Conservation (phyloP, 2,797 vertebrate genomes). For the Acanthopagrus latus region DNA sequence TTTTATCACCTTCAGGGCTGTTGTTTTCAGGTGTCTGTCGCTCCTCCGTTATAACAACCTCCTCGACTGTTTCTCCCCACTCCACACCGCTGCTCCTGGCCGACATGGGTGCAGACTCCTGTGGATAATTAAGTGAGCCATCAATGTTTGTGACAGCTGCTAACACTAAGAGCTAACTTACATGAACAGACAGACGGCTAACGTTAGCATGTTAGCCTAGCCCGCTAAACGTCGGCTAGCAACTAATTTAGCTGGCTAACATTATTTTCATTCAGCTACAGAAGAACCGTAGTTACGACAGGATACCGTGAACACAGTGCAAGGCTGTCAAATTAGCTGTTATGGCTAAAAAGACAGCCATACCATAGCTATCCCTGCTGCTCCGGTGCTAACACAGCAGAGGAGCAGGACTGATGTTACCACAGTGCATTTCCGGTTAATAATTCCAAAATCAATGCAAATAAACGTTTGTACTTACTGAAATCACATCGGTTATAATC, state of each 20-base stretch:
- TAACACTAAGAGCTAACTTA: neutral
- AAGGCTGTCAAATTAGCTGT: neutral
- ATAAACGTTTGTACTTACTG: neutral
- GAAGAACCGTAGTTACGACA: too few relatives aligned
- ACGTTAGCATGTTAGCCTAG: constrained; percentile 17
- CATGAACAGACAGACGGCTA: constrained; percentile 4
- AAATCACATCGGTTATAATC: neutral
- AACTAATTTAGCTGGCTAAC: neutral
- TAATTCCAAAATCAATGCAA: fast-evolving
- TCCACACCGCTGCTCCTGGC: constrained; percentile 53
- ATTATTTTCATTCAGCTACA: fast-evolving
- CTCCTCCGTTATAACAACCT: constrained; percentile 72
- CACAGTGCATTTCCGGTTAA: too few relatives aligned
- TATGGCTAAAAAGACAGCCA: neutral
- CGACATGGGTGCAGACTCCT: constrained; percentile 67
- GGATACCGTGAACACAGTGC: neutral
- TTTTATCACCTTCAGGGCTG: constrained; percentile 56
- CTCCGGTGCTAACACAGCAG: too few relatives aligned
- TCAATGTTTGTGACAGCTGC: neutral
- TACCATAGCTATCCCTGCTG: neutral
- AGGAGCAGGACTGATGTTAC: too few relatives aligned
- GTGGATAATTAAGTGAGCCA: neutral
- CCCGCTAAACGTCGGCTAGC: neutral
- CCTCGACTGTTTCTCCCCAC: constrained; percentile 78
- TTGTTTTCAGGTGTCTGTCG: constrained; percentile 31